These are phyloP conservation scores for Campylorhamphus procurvoides DNA, from an alignment of 2,113 vertebrate genomes.

Conservation along the genomic window DNA sequence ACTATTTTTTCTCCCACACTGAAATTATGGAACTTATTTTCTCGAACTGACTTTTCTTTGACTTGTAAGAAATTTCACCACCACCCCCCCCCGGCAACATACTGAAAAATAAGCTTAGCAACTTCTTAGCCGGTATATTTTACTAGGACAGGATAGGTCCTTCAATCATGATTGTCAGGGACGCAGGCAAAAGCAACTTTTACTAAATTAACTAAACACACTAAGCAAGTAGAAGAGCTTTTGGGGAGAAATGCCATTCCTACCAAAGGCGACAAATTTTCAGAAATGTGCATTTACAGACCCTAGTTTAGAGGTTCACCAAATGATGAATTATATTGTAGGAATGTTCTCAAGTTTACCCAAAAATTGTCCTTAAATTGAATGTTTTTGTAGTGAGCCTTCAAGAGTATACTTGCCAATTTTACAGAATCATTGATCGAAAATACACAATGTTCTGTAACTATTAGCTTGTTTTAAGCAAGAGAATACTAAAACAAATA, in stretches of 20 bases:
- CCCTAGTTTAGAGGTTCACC: neutral
- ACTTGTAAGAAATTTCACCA: neutral
- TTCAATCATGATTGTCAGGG: neutral
- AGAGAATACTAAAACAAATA: neutral
- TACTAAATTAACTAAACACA: neutral
- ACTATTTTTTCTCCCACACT: neutral
- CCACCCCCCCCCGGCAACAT: fast-evolving
- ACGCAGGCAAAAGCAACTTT: neutral
- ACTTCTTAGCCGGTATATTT: neutral
- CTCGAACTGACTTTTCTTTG: neutral
- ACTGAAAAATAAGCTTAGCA: neutral
- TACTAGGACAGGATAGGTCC: neutral
- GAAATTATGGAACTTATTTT: neutral
- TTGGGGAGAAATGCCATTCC: neutral
- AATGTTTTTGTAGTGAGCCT: neutral
- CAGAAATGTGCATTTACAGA: neutral
- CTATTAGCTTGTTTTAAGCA: neutral
- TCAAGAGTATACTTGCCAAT: neutral
- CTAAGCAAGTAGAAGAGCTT: neutral
- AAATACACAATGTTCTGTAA: neutral
- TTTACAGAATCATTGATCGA: neutral
- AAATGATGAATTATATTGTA: neutral
- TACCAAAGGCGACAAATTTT: neutral
- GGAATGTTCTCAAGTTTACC: neutral
- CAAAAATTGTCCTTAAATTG: neutral